phyloP scores from a whole-genome alignment of 2,888 invertebrate species.

The Drosophila fungiperda region DNA sequence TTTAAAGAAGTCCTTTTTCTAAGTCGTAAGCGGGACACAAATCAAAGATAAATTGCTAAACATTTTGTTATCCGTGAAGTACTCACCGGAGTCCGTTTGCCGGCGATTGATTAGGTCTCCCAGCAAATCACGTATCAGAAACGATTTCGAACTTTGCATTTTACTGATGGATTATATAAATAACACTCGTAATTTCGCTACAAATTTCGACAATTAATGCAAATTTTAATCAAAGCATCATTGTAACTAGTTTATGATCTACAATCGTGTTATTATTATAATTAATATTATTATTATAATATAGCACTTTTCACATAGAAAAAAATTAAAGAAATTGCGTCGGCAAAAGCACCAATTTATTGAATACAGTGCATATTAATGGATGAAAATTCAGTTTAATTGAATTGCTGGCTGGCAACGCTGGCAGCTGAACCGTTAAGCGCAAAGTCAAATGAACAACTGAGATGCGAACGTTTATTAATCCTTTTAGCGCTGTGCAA shows the following conservation, averaged over 20 bases:
- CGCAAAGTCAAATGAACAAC: slow-evolving; percentile 82
- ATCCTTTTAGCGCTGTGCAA: slow-evolving; percentile 78
- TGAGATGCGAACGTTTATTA: slow-evolving; percentile 78
- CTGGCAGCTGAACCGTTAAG: slow-evolving; percentile 76
- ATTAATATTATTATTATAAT: background rate
- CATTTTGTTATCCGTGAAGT: background rate
- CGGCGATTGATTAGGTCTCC: slow-evolving; percentile 87
- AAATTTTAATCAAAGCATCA: slow-evolving; percentile 18
- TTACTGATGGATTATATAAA: slow-evolving; percentile 4
- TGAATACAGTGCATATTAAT: slow-evolving; percentile 20
- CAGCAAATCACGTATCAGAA: slow-evolving; percentile 93
- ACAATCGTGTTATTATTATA: background rate
- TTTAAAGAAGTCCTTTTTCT: background rate
- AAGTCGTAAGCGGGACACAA: background rate
- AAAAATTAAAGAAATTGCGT: background rate
- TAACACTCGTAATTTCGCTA: background rate
- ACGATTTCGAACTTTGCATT: slow-evolving; percentile 90
- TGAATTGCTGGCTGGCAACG: slow-evolving; percentile 47
- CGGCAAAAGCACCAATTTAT: slow-evolving; percentile 19
- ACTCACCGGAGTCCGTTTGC: slow-evolving; percentile 86
- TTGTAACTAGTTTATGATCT: slow-evolving; percentile 6
- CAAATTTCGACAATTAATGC: background rate
- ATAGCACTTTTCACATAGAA: slow-evolving; percentile 16
- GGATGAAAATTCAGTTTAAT: slow-evolving; percentile 31
- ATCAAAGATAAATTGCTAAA: background rate